Evolutionary conservation across 92 coral and sea anemone species (phyloP).

Genomic region (Bergia sp.): DNA sequence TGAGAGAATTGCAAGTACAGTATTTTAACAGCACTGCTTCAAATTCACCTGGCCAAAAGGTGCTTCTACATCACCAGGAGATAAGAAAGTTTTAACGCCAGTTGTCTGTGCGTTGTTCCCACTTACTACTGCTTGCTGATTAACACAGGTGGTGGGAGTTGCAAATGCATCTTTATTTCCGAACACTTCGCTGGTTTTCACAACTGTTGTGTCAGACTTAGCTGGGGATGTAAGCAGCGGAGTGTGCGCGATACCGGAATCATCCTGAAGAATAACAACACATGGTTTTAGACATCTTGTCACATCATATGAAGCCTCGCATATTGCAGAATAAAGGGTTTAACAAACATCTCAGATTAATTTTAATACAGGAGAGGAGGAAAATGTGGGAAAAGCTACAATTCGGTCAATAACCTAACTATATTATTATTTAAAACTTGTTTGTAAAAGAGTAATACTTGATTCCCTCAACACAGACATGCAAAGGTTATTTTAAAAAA

Average conservation of each 20-base stretch:
- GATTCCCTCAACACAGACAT: too few relatives aligned
- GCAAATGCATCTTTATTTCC: conserved; percentile 79
- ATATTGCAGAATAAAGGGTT: not conserved
- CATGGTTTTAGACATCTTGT: not conserved
- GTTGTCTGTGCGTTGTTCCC: conserved; percentile 70
- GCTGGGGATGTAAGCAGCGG: conserved; percentile 67
- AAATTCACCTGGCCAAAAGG: conserved; percentile 65
- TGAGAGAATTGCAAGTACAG: conserved; percentile 33
- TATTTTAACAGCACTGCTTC: conserved; percentile 46
- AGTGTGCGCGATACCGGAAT: conserved; percentile 76
- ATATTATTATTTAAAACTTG: too few relatives aligned
- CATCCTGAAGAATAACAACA: conserved; percentile 69
- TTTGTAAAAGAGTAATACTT: too few relatives aligned
- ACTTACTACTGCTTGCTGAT: conserved; percentile 67
- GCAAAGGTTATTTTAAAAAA: too few relatives aligned
- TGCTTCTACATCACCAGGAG: conserved; percentile 66
- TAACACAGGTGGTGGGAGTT: conserved; percentile 79
- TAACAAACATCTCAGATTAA: not conserved
- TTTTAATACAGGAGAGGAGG: too few relatives aligned
- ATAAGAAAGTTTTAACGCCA: conserved; percentile 66
- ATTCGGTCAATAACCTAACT: too few relatives aligned
- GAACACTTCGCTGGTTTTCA: conserved; percentile 91
- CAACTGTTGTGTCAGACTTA: conserved; percentile 66
- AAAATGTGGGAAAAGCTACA: too few relatives aligned
- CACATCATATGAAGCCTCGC: too few relatives aligned